phyloP scores from a whole-genome alignment of 2,797 vertebrate species.

The Mus spretus region DNA sequence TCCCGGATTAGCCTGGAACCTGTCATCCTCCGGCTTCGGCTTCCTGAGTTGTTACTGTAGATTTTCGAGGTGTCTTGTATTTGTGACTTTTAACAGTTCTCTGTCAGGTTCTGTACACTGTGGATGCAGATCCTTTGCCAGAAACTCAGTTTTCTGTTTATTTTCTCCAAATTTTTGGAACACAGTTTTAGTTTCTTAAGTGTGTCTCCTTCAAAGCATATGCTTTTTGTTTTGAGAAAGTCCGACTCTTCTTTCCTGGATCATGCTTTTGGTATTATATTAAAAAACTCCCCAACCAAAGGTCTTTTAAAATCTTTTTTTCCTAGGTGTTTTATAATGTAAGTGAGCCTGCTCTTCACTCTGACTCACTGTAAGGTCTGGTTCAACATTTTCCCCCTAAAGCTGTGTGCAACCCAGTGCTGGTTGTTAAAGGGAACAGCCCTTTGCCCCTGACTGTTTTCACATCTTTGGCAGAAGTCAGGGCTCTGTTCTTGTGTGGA shows the following conservation, averaged over 20 bases:
- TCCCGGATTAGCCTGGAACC: neutral
- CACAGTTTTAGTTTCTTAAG: neutral
- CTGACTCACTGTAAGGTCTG: neutral
- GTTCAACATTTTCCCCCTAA: neutral
- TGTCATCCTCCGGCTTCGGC: neutral
- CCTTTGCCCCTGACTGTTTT: neutral
- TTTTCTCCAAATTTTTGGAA: neutral
- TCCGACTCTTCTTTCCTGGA: neutral
- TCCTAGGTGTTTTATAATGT: neutral
- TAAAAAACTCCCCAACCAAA: neutral
- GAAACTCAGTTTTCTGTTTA: neutral
- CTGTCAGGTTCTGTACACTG: neutral
- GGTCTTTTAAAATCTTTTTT: neutral
- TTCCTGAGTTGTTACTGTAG: neutral
- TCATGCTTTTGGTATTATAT: conserved; percentile 1
- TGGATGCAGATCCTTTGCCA: neutral
- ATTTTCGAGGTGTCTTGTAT: neutral
- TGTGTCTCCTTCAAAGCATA: neutral
- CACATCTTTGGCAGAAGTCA: conserved; percentile 17
- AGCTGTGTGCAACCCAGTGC: neutral
- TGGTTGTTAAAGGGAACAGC: neutral
- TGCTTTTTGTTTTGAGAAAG: conserved; percentile 27
- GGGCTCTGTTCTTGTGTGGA: neutral
- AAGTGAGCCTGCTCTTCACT: neutral
- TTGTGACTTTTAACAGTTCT: conserved; percentile 19